Conservation (phyloP, 1,140 invertebrate genomes). For the Anoplolepis gracilipes region DNA sequence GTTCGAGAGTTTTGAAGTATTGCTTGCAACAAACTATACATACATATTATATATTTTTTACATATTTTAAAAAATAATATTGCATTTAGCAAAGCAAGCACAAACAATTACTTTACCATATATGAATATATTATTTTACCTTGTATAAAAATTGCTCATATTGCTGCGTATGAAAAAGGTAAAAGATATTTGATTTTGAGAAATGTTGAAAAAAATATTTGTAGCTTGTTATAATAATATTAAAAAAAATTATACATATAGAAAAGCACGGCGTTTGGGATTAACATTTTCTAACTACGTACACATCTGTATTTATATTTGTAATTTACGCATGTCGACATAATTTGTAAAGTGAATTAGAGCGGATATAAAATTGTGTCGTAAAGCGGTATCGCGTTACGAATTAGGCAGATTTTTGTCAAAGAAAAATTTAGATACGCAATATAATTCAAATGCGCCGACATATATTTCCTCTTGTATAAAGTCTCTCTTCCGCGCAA, state of each 20-base stretch:
- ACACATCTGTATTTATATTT: background rate
- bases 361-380: background rate
- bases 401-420: conserved; percentile 14
- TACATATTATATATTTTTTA: no score
- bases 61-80: background rate
- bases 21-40: background rate
- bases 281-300: background rate
- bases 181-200: background rate
- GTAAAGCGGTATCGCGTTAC: background rate
- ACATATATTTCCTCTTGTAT: conserved; percentile 16
- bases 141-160: background rate
- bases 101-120: background rate
- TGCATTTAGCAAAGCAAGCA: background rate
- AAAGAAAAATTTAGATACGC: background rate
- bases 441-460: conserved; percentile 31
- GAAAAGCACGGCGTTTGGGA: background rate
- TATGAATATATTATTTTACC: no score
- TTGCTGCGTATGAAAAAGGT: background rate
- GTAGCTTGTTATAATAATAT: background rate
- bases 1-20: background rate
- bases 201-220: conserved; percentile 1
- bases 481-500: conserved; percentile 26
- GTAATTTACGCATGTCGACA: background rate
- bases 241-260: background rate
- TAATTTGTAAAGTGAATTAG: conserved; percentile 1